A percentile compares a stretch with the other conserved stretches of the same genome.
Evolutionary conservation across 2,888 invertebrate genomes (phyloP).

Genomic region (Muschampia plurimacula): DNA sequence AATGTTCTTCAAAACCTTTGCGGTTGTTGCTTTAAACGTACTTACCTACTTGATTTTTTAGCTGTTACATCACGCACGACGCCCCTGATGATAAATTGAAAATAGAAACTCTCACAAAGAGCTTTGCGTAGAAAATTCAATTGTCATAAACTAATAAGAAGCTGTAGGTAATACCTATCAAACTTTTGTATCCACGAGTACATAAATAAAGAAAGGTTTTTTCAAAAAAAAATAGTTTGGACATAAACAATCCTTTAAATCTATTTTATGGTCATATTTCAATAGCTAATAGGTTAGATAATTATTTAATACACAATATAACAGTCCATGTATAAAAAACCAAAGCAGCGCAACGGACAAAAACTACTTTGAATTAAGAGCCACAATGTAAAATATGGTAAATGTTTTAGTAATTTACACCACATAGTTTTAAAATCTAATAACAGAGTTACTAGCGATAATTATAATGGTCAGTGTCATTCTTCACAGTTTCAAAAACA

Average conservation of each 20-base stretch:
- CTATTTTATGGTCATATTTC: too few relatives aligned
- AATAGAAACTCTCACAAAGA: conserved; percentile 9
- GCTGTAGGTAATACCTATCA: not conserved
- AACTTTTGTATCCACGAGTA: too few relatives aligned
- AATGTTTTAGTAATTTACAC: not conserved
- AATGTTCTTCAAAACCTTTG: conserved; percentile 8
- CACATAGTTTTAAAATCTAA: not conserved
- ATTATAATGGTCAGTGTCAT: conserved; percentile 34
- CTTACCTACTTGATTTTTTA: not conserved
- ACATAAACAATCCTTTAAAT: too few relatives aligned
- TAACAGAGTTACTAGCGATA: conserved; percentile 2
- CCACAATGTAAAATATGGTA: not conserved
- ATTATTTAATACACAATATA: too few relatives aligned
- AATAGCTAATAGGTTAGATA: too few relatives aligned
- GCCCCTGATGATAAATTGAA: conserved; percentile 2
- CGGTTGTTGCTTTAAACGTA: not conserved
- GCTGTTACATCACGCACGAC: conserved; percentile 6
- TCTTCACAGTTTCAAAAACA: conserved; percentile 48
- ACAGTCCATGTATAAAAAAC: not conserved
- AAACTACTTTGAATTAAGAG: not conserved
- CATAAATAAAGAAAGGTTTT: too few relatives aligned
- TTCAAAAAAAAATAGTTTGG: too few relatives aligned
- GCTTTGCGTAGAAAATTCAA: not conserved
- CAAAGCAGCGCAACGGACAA: not conserved
- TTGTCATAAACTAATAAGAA: conserved; percentile 9